Conservation (phyloP, 2,888 invertebrate genomes). For the Drymonia ruficornis region DNA sequence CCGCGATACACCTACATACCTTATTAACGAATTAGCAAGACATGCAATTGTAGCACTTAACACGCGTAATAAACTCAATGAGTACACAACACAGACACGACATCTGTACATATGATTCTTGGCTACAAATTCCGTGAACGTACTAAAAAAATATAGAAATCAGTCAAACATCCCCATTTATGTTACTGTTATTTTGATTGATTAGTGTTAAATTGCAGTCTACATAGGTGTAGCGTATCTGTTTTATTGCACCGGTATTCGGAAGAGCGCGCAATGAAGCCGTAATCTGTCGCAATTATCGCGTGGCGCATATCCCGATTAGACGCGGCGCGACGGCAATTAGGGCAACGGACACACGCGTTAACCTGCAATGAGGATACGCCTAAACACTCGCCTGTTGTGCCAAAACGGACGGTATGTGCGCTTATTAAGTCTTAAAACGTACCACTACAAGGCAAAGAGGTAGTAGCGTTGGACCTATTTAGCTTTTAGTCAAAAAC, state of each 20-base stretch:
- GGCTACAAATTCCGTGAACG: slow-evolving; percentile 2
- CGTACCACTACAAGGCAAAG: neutral
- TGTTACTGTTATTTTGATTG: neutral
- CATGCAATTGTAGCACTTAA: slow-evolving; percentile 76
- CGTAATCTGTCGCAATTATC: slow-evolving; percentile 81
- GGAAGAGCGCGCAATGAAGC: slow-evolving; percentile 39
- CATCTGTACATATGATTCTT: slow-evolving; percentile 36
- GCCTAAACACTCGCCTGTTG: slow-evolving; percentile 75
- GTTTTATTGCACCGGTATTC: slow-evolving; percentile 24
- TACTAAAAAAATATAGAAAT: neutral
- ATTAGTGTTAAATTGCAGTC: neutral
- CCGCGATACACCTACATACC: slow-evolving; percentile 83
- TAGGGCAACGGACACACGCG: slow-evolving; percentile 83
- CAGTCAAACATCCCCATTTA: neutral
- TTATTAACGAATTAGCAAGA: slow-evolving; percentile 83
- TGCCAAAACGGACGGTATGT: slow-evolving; percentile 60
- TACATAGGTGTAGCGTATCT: slow-evolving; percentile 14
- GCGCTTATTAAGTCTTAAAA: slow-evolving; percentile 51
- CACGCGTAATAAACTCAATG: slow-evolving; percentile 71
- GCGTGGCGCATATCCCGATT: slow-evolving; percentile 83
- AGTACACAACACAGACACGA: slow-evolving; percentile 53
- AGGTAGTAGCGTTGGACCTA: neutral
- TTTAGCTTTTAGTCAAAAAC: too few relatives aligned
- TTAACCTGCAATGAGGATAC: slow-evolving; percentile 84
- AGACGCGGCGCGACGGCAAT: slow-evolving; percentile 78